Evolutionary conservation across 1,140 invertebrate genomes (phyloP), one percentile per base, ranked within the genome.

Genomic region (Nasonia giraulti): DNA sequence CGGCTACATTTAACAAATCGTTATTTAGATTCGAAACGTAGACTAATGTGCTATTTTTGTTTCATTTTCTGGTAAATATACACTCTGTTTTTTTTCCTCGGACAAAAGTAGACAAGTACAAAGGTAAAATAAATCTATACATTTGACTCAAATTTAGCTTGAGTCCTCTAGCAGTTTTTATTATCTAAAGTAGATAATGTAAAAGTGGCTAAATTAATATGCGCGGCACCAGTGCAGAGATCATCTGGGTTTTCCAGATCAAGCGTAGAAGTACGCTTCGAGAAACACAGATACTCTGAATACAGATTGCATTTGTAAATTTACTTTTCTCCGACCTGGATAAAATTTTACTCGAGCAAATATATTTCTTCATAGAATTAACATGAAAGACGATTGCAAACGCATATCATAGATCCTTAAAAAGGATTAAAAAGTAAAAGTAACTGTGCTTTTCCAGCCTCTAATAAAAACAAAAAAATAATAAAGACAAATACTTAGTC

Each of bases 41-140:
- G 85, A 82, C 80, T 76, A 79, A 83, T 80, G 85, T 76, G 69
- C 76, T 83, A 83, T 80, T 75, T 85, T 81, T 80, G 8, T 79
- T 80, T 69, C 20, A 78, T 85, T 83, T 86, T 74, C 31, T 68
- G 66, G 85, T 86, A 83, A 83, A 86, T 86, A 86, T 86, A 86
- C 85, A 86, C 80, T 86, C 80, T 82, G 80, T 47, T 76, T 82
- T 85, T 85, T 62, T 86, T 86, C 87, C 88, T 88, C 90, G 86
- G 87, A 89, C 85, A 87, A 88, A 89, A 89, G 86, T 87, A 89
- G 87, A 87, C 88, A 89, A 88, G 88, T 83, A 89, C 75, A 89
- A 88, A 88, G 87, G 87, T 89, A 86, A 88, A 89, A 86, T 85
- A 89, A 84, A 86, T 89, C 89, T 89, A 88, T 88, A 90, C 89